Base-by-base conservation (phyloP, 1,140 invertebrate genomes). In the Globodera rostochiensis region DNA sequence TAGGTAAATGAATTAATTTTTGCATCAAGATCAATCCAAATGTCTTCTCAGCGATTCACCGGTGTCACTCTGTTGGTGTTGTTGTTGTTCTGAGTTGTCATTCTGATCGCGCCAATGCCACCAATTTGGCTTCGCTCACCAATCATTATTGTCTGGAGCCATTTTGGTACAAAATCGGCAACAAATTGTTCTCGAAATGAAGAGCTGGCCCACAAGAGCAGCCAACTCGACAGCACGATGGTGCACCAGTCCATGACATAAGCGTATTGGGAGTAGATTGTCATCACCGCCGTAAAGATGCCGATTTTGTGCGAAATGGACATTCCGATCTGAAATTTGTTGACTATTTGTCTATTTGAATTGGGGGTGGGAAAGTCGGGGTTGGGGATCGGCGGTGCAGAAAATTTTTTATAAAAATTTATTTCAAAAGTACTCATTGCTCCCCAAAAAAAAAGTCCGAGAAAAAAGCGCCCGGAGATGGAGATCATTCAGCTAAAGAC, bases 171-270 rank as follows among this genome's bases (percentile, higher is more conserved):
- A 67, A 77, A 77, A 15, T 77, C 76, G 9, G 25, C 36, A 6
- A 66, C 67, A 13, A 77, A 25, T 66, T 77, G 60, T 9, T 57
- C 8, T 25, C 75, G 53, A 45, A 77, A 77, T 36, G 75, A 45
- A 36, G 8, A 9, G 67, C 75, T 77, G 4, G 75, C 75, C 75
- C 75, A 77, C 4, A 77, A 19, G 9, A 77, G 75, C 21, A 60
- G 57, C 75, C 75, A 77, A 36, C 75, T 77, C 25, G 75, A 77
- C 50, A 77, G 67, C 46, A 77, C 75, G 46, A 77, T 19, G 21
- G 49, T 77, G 67, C 75, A 46, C 46, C 25, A 46, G 67, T 77
- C 75, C 75, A 77, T 77, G 36, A 25, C 75, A 47, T 49, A 77
- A 64, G 47, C 57, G 66, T 77, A 77, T 46, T 77, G 75, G 36